These are phyloP conservation scores for Drosophila asahinai DNA, from an alignment of 1,140 invertebrate genomes.

Conservation along the genomic window DNA sequence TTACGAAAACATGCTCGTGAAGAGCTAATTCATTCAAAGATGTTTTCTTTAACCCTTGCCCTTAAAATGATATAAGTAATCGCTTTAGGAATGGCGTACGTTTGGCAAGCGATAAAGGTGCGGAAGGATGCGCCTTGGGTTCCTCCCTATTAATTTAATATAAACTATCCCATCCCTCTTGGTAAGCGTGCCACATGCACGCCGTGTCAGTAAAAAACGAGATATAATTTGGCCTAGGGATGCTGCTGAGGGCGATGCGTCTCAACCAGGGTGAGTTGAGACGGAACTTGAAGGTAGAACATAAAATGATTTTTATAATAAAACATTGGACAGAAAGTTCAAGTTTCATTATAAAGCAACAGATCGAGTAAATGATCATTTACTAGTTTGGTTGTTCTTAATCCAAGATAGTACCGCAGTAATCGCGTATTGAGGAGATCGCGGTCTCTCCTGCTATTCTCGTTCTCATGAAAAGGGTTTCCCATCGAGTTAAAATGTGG, in stretches of 20 bases:
- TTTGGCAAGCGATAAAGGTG: slow-evolving; percentile 24
- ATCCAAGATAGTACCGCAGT: slow-evolving; percentile 4
- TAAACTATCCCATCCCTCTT: slow-evolving; percentile 46
- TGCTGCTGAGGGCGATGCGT: slow-evolving; percentile 38
- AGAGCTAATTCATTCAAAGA: slow-evolving; percentile 48
- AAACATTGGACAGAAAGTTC: not conserved
- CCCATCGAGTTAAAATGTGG: slow-evolving; percentile 57
- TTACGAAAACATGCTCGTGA: slow-evolving; percentile 27
- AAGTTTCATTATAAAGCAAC: slow-evolving; percentile 26
- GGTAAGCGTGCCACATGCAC: slow-evolving; percentile 13
- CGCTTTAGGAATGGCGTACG: slow-evolving; percentile 30
- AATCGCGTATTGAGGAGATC: not conserved
- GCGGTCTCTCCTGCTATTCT: not conserved
- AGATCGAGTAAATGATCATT: not conserved
- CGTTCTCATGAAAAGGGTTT: slow-evolving; percentile 31
- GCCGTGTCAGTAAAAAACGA: slow-evolving; percentile 42
- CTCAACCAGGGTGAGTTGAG: slow-evolving; percentile 9
- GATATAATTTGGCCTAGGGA: slow-evolving; percentile 47
- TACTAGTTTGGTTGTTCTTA: not conserved
- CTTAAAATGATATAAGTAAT: not conserved
- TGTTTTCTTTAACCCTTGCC: slow-evolving; percentile 36
- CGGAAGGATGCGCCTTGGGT: not conserved
- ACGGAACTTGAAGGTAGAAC: not conserved
- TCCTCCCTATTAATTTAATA: slow-evolving; percentile 66
- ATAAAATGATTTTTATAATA: not conserved